A percentile compares a stretch with the other conserved stretches of the same genome.
phyloP scores from a whole-genome alignment of 2,888 invertebrate species.

The Cybosia mesomella region DNA sequence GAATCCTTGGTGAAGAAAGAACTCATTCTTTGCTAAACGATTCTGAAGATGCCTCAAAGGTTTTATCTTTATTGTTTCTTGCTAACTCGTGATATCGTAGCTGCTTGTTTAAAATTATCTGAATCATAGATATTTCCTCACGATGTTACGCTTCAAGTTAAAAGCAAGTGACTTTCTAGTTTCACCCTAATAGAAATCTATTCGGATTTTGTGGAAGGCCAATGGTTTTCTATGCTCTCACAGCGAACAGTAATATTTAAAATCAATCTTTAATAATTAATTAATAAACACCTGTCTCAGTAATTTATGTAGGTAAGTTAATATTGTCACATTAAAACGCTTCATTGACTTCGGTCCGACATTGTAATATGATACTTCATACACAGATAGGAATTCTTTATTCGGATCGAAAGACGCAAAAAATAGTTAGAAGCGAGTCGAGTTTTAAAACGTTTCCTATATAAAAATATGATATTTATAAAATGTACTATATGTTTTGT shows the following conservation, averaged over 20 bases:
- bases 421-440: slow-evolving; percentile 21
- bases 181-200: neutral
- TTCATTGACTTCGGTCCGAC: slow-evolving; percentile 51
- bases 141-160: neutral
- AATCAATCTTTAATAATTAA: slow-evolving; percentile 10
- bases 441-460: slow-evolving; percentile 16
- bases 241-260: neutral
- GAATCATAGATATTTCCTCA: neutral
- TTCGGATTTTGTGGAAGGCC: neutral
- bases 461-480: neutral
- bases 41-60: too few relatives aligned
- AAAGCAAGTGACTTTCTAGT: neutral
- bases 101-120: neutral
- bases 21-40: too few relatives aligned
- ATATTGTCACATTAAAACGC: slow-evolving; percentile 46
- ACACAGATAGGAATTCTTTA: slow-evolving; percentile 57
- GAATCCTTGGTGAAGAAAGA: too few relatives aligned
- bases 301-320: slow-evolving; percentile 37
- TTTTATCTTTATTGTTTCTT: too few relatives aligned
- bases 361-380: slow-evolving; percentile 67
- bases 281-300: slow-evolving; percentile 8
- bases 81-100: too few relatives aligned
- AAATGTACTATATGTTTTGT: neutral
- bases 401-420: slow-evolving; percentile 64
- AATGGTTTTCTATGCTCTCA: neutral